phyloP scores from a whole-genome alignment of 2,888 invertebrate species.

The Agrotis ipsilon region DNA sequence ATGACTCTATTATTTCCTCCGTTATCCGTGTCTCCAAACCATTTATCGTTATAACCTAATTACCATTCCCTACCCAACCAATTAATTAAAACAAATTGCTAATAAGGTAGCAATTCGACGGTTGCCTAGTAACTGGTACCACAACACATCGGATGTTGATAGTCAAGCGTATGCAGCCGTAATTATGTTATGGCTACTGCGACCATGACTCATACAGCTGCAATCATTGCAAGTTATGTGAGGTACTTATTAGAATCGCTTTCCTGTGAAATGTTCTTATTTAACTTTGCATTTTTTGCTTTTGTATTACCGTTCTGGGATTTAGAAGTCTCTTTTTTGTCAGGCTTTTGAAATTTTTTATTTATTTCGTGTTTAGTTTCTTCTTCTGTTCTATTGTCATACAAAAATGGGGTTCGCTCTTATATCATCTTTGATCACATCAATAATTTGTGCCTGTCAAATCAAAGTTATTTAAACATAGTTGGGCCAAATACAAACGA shows the following conservation, averaged over 20 bases:
- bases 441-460: background rate
- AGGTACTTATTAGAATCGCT: conserved; percentile 14
- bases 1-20: background rate
- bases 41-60: conserved; percentile 10
- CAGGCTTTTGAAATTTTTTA: background rate
- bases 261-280: conserved; percentile 15
- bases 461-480: too few relatives aligned
- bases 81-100: conserved; percentile 25
- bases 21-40: conserved; percentile 18
- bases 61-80: conserved; percentile 9
- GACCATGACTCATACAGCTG: conserved; percentile 21
- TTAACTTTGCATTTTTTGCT: conserved; percentile 6
- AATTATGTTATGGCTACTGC: conserved; percentile 17
- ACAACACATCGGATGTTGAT: conserved; percentile 39
- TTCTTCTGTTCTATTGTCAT: too few relatives aligned
- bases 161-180: conserved; percentile 27
- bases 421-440: background rate
- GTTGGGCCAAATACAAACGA: background rate
- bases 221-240: conserved; percentile 22
- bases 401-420: too few relatives aligned
- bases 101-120: conserved; percentile 57
- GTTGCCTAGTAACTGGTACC: conserved; percentile 65
- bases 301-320: background rate
- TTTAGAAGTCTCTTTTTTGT: background rate
- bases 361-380: too few relatives aligned